Conservation (phyloP, 2,113 vertebrate species). For the Neofelis nebulosa region DNA sequence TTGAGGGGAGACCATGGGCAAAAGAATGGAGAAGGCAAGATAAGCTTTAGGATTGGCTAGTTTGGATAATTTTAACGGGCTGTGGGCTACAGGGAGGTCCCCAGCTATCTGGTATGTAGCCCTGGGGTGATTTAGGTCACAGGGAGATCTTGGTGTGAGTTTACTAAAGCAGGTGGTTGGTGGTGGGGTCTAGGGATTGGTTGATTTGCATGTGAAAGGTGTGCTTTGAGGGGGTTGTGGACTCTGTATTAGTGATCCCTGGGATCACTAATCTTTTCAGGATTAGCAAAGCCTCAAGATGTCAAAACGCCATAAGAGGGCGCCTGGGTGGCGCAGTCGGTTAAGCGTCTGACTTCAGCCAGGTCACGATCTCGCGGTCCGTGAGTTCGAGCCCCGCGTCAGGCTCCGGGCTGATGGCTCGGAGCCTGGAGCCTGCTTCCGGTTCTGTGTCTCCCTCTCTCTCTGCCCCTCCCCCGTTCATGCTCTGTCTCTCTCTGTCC, state of each 20-base stretch:
- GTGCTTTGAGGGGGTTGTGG: not conserved
- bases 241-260: not conserved
- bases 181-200: not conserved
- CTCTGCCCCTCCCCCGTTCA: too few species aligned
- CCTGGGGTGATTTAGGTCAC: not conserved
- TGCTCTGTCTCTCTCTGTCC: too few species aligned
- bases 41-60: not conserved
- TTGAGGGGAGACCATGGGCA: not conserved
- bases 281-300: not conserved
- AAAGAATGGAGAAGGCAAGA: not conserved
- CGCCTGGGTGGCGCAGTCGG: too few species aligned
- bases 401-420: too few species aligned
- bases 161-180: not conserved
- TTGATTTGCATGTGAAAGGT: conserved; percentile 42
- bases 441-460: too few species aligned
- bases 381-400: too few species aligned
- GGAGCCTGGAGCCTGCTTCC: too few species aligned
- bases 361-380: too few species aligned
- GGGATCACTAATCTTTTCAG: not conserved
- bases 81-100: not conserved
- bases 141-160: not conserved
- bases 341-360: too few species aligned
- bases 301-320: conserved; percentile 20
- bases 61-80: not conserved
- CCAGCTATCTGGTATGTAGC: not conserved